Evolutionary conservation across 1,140 invertebrate species (phyloP), one percentile per base, ranked within the genome.

Genomic region (Drosophila tropicalis): DNA sequence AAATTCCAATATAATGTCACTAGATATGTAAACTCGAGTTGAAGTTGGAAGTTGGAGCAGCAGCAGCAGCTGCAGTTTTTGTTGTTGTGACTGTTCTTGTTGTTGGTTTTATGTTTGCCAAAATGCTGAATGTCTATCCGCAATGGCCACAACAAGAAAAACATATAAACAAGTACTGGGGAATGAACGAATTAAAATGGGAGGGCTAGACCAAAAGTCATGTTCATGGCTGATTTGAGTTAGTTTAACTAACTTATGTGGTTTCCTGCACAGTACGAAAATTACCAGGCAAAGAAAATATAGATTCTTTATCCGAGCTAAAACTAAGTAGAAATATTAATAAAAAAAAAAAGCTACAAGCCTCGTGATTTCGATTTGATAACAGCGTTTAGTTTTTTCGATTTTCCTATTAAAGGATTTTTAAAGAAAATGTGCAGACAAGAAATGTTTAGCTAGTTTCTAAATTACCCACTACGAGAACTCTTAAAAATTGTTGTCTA

Each of bases 51-150:
- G 29, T 29, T 72, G 62, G 9, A 51, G 5, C 29, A 29, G 29
- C 13, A 22, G 41, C 5, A 13, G 34, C 15, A 41, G 32, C 29
- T 73, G 60, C 17, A 69, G 60, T 63, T 76, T 64, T 62, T 80
- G 61, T 66, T 74, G 72, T 75, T 68, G 72, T 57, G 61, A 72
- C 74, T 58, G 22, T 29, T 25, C 6, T 25, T 62, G 40, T 62
- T 15, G 32, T 17, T 62, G 44, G 51, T 34, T 44, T 63, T 64
- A 47, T 72, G 66, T 71, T 76, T 86, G 83, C 84, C 83, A 83
- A 86, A 84, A 86, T 86, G 86, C 81, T 80, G 78, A 83, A 86
- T 83, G 75, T 87, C 70, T 73, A 76, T 83, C 83, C 83, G 83
- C 83, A 86, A 74, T 86, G 76, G 61, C 84, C 80, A 77, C 73